A percentile compares a stretch with the other conserved stretches of the same genome.
Evolutionary conservation across 2,113 vertebrate genomes (phyloP).

Genomic region (Marmota monax): DNA sequence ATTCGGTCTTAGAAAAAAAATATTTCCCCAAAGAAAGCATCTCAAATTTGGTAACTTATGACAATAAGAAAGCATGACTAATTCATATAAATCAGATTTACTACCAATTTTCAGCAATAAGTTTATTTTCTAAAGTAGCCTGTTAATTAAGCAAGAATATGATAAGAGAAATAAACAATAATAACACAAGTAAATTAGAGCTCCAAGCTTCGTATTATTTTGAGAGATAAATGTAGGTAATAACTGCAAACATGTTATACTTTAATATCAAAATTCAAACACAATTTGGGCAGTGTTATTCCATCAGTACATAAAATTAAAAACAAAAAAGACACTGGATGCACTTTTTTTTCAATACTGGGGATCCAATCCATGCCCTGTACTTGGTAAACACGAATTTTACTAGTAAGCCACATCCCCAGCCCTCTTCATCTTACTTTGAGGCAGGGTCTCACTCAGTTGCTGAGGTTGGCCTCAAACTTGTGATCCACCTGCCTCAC

Average conservation of each 20-base stretch:
- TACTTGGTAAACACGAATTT: too few relatives aligned
- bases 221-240: conserved; percentile 28
- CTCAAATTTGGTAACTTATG: conserved; percentile 58
- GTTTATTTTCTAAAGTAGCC: conserved; percentile 60
- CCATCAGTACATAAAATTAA: neutral
- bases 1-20: conserved; percentile 29
- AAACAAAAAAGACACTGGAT: neutral
- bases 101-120: conserved; percentile 49
- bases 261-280: conserved; percentile 52
- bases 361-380: too few relatives aligned
- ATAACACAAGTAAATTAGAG: conserved; percentile 21
- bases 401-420: too few relatives aligned
- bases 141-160: conserved; percentile 49
- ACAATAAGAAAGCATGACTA: conserved; percentile 63
- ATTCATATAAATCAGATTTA: conserved; percentile 60
- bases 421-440: too few relatives aligned
- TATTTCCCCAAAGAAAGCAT: conserved; percentile 22
- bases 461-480: too few relatives aligned
- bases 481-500: too few relatives aligned
- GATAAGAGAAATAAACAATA: conserved; percentile 25
- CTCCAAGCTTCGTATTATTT: conserved; percentile 7
- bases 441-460: too few relatives aligned
- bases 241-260: neutral
- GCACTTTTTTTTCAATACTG: neutral
- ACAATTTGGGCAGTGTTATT: conserved; percentile 31